Percentiles rank a stretch among this genome's conserved stretches.
These are phyloP conservation scores for Dasypolia templi DNA, from an alignment of 2,888 invertebrate species.

Conservation along the genomic window DNA sequence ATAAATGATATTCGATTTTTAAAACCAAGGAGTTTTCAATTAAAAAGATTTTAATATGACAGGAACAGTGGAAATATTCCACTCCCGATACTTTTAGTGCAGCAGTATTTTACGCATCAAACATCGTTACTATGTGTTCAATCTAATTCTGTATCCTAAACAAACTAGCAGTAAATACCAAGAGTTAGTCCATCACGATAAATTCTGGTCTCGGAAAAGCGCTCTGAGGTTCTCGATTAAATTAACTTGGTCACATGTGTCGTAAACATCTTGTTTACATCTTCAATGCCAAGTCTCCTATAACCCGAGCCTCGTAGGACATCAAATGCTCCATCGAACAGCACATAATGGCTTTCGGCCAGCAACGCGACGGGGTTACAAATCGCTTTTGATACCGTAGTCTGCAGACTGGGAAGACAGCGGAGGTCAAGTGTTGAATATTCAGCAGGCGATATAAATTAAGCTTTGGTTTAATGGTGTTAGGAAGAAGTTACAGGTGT, in stretches of 20 bases:
- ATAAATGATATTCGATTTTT: too few relatives aligned
- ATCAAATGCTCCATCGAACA: constrained; percentile 50
- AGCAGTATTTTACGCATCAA: neutral
- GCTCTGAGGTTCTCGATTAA: constrained; percentile 19
- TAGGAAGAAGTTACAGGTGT: constrained; percentile 57
- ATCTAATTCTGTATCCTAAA: neutral
- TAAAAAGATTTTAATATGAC: too few relatives aligned
- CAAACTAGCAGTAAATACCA: neutral
- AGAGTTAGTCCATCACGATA: neutral
- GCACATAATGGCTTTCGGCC: constrained; percentile 57
- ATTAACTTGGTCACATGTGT: constrained; percentile 26
- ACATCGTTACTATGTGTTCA: too few relatives aligned
- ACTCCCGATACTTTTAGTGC: too few relatives aligned
- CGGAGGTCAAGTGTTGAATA: constrained; percentile 56
- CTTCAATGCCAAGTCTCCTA: constrained; percentile 48
- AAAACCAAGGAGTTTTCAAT: too few relatives aligned
- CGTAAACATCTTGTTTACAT: constrained; percentile 48
- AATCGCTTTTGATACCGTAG: constrained; percentile 54
- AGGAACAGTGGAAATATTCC: too few relatives aligned
- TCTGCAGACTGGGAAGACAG: constrained; percentile 29
- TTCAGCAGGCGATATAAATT: constrained; percentile 54
- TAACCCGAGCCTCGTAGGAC: constrained; percentile 43
- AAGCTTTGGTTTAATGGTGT: constrained; percentile 53
- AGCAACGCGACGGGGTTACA: constrained; percentile 60
- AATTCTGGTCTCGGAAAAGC: constrained; percentile 12